phyloP scores from a whole-genome alignment of 2,888 invertebrate species.

The Scaptomyza cyrtandrae region DNA sequence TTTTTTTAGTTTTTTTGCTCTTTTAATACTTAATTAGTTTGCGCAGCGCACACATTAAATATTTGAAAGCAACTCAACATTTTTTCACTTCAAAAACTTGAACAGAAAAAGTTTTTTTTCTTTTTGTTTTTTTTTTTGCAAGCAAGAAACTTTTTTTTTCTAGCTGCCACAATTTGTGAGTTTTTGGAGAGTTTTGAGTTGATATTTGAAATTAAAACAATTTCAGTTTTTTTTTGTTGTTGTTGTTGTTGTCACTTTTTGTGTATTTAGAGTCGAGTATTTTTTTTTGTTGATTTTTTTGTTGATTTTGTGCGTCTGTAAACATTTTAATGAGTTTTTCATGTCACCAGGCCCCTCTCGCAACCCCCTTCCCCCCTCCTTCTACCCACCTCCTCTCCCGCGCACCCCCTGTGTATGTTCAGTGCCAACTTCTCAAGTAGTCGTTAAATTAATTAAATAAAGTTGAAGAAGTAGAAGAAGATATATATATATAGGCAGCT shows the following conservation, averaged over 20 bases:
- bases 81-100: slow-evolving; percentile 66
- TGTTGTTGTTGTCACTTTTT: slow-evolving; percentile 38
- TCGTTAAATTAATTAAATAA: slow-evolving; percentile 82
- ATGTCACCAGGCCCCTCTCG: slow-evolving; percentile 65
- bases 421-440: slow-evolving; percentile 80
- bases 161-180: slow-evolving; percentile 20
- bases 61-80: slow-evolving; percentile 57
- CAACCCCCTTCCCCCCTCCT: slow-evolving; percentile 23
- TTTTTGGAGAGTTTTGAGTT: slow-evolving; percentile 36
- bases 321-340: slow-evolving; percentile 82
- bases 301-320: slow-evolving; percentile 74
- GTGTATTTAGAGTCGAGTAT: slow-evolving; percentile 36
- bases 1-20: slow-evolving; percentile 37
- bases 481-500: slow-evolving; percentile 4
- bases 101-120: slow-evolving; percentile 27
- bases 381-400: not conserved
- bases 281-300: slow-evolving; percentile 54
- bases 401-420: slow-evolving; percentile 42
- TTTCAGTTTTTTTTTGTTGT: slow-evolving; percentile 50
- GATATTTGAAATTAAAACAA: slow-evolving; percentile 71
- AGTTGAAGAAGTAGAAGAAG: slow-evolving; percentile 43
- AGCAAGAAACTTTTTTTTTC: slow-evolving; percentile 26
- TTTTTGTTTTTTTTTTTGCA: slow-evolving; percentile 16
- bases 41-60: slow-evolving; percentile 52
- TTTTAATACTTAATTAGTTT: slow-evolving; percentile 59